phyloP scores from a whole-genome alignment of 2,797 vertebrate species.

The Champsocephalus gunnari region DNA sequence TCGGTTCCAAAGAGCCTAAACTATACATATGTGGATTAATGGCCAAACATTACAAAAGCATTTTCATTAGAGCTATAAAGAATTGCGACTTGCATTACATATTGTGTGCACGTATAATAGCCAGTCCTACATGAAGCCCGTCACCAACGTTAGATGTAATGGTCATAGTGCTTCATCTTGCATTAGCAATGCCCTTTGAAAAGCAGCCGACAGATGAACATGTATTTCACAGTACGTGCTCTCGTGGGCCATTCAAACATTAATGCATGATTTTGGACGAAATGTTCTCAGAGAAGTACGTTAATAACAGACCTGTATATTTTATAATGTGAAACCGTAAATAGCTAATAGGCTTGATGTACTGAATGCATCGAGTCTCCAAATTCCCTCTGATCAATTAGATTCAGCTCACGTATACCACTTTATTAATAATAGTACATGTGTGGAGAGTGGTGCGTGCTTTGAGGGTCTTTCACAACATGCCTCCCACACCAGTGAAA shows the following conservation, averaged over 20 bases:
- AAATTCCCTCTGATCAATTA: not conserved
- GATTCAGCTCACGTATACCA: not conserved
- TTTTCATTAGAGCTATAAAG: not conserved
- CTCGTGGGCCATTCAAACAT: not conserved
- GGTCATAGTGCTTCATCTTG: not conserved
- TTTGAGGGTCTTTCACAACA: not conserved
- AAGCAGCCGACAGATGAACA: not conserved
- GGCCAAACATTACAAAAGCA: not conserved
- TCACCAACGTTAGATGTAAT: not conserved
- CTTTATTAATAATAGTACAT: conserved; percentile 6
- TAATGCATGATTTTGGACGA: not conserved
- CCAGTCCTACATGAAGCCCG: not conserved
- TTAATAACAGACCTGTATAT: not conserved
- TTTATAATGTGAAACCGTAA: not conserved
- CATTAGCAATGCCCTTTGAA: conserved; percentile 13
- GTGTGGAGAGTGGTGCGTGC: not conserved
- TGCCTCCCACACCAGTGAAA: not conserved
- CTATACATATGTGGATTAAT: not conserved
- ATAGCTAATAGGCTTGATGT: not conserved
- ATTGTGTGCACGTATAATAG: not conserved
- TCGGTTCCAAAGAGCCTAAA: not conserved
- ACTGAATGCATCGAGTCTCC: not conserved
- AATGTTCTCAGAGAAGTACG: not conserved
- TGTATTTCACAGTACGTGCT: not conserved
- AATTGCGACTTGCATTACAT: not conserved